Evolutionary conservation across 2,113 vertebrate species (phyloP).

Genomic region (Phocoena phocoena): DNA sequence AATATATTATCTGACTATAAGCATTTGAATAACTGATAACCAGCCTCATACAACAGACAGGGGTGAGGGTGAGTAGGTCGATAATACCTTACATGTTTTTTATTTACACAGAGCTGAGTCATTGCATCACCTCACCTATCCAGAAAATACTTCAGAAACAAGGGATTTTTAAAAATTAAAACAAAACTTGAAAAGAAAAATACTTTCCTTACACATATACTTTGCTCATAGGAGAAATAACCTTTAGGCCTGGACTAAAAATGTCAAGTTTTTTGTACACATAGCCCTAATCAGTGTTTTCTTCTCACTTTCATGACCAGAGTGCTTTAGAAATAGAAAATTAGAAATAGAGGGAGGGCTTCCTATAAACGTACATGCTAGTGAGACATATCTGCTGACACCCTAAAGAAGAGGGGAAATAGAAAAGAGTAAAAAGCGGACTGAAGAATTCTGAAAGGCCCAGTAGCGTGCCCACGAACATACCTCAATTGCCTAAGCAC

Average conservation of each 20-base stretch:
- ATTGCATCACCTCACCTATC: background rate
- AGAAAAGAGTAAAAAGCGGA: background rate
- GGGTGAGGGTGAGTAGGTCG: background rate
- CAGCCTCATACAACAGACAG: background rate
- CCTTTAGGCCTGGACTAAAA: background rate
- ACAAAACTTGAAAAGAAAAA: background rate
- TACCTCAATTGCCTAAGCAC: background rate
- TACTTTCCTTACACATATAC: background rate
- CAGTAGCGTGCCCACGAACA: too few relatives aligned
- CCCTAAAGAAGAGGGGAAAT: too few relatives aligned
- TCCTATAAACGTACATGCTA: background rate
- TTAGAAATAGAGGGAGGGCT: background rate
- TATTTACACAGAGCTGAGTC: background rate
- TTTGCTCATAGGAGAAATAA: background rate
- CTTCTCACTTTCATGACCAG: background rate
- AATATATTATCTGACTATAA: background rate
- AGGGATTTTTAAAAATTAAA: background rate
- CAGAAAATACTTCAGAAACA: background rate
- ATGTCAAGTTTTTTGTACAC: background rate
- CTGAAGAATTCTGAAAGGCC: background rate
- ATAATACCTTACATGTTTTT: background rate
- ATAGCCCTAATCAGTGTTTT: too few relatives aligned
- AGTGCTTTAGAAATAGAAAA: background rate
- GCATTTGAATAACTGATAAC: conserved; percentile 28
- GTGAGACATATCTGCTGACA: background rate